Evolutionary conservation across 2,113 vertebrate species (phyloP), one percentile per base, ranked within the genome.

Genomic region (Aphyosemion australe): DNA sequence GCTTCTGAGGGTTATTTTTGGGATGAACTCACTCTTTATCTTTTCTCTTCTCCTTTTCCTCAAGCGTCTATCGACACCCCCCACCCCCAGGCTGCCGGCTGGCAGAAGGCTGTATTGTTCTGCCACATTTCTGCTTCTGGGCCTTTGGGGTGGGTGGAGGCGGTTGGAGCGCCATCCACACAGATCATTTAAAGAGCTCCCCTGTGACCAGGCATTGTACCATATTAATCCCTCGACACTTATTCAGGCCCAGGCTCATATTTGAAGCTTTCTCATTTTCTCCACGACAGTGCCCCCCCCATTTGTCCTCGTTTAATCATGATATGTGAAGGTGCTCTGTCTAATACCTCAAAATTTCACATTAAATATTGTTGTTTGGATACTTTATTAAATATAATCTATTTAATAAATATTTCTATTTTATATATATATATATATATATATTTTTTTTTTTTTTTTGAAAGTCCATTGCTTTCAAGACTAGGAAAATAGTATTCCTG

Each of bases 21-120:
- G 70, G 68, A 68, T 60, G 32, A 37, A 70, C 69, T 79, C 39
- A 43, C 15, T 34, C n/a, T 70, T 61, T 45, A 58, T 61, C 63
- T 37, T 5, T 62, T 21, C 34, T 39, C 41, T 55, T 31, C 55
- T 55, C 57, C 16, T 19, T 19, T 59, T 60, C 49, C 13, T 46
- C 41, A 21, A 18, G 26, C 52, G 58, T 55, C 46, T 46, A 26
- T 58, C 55, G 21, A 20, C 58, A 14, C 34, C 48, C 66, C 42
- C 65, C 59, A 55, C 68, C 77, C 65, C 59, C 12, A 43, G 74
- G 63, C 78, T 61, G 69, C 86, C 76, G 84, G 65, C 78, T 86
- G 82, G 75, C 84, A 83, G 85, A 15, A 49, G 79, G 56, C 61
- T 65, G 65, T 54, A 87, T 88, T 83, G 86, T 89, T 84, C 78